Conservation (phyloP, 1,140 invertebrate genomes). For the Euglossa dilemma region DNA sequence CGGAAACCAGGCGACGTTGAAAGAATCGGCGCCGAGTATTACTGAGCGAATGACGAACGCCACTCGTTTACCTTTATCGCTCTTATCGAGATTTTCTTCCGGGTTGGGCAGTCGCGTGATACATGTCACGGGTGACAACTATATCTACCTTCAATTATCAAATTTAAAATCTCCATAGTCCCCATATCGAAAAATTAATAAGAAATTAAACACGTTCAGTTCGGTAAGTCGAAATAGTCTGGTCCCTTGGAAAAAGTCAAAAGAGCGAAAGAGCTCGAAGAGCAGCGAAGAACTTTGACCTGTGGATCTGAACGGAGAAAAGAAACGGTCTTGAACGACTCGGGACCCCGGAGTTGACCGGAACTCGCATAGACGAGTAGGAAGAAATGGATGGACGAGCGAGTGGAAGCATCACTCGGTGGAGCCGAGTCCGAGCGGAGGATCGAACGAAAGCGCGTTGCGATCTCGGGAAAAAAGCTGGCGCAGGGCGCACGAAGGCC, state of each 20-base stretch:
- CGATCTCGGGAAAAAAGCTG: conserved; percentile 6
- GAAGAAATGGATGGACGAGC: neutral
- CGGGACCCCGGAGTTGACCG: neutral
- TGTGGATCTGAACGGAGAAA: neutral
- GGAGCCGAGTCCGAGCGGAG: neutral
- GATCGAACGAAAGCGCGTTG: conserved; percentile 18
- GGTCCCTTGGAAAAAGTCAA: too few species aligned
- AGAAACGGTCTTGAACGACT: neutral
- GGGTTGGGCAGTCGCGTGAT: too few species aligned
- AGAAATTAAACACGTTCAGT: too few species aligned
- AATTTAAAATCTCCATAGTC: neutral
- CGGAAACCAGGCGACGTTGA: conserved; percentile 7
- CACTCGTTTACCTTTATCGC: neutral
- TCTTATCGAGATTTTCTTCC: neutral
- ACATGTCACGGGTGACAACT: neutral
- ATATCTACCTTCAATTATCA: neutral
- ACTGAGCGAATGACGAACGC: neutral
- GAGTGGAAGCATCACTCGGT: neutral
- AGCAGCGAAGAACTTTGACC: too few species aligned
- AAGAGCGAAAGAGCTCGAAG: too few species aligned
- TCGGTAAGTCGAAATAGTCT: too few species aligned
- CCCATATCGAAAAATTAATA: neutral
- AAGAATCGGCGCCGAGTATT: neutral
- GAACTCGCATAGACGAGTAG: neutral
- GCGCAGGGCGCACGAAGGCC: conserved; percentile 29